A percentile compares a stretch with the other conserved stretches of the same genome.
Conservation (phyloP, 2,113 vertebrate genomes). For the Phodopus roborovskii region DNA sequence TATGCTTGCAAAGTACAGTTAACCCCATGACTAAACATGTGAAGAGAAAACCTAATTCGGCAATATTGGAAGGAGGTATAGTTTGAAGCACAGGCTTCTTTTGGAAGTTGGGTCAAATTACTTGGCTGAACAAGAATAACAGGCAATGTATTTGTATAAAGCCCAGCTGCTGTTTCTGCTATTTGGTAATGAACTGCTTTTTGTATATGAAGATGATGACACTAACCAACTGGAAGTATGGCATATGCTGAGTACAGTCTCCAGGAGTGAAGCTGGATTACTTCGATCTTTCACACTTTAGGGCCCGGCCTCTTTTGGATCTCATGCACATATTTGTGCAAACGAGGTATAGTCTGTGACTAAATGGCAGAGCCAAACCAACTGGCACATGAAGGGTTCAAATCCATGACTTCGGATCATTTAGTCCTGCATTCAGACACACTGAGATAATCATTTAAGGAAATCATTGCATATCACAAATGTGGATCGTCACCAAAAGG, state of each 20-base stretch:
- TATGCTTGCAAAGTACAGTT: conserved; percentile 59
- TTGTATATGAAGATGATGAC: conserved; percentile 74
- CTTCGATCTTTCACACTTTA: conserved; percentile 68
- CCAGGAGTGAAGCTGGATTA: conserved; percentile 67
- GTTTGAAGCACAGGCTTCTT: conserved; percentile 73
- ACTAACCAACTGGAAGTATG: conserved; percentile 73
- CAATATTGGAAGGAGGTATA: conserved; percentile 57
- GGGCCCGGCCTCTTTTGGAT: conserved; percentile 49
- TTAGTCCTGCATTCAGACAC: conserved; percentile 69
- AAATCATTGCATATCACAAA: conserved; percentile 46
- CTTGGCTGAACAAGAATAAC: conserved; percentile 67
- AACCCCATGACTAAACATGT: conserved; percentile 65
- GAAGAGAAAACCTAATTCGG: conserved; percentile 60
- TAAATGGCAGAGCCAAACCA: conserved; percentile 66
- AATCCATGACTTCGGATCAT: conserved; percentile 60
- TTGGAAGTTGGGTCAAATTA: conserved; percentile 73
- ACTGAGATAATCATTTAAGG: conserved; percentile 63
- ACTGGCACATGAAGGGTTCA: conserved; percentile 59
- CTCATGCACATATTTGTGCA: conserved; percentile 67
- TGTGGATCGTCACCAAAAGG: conserved; percentile 48
- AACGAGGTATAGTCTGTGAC: conserved; percentile 67
- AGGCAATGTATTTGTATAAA: conserved; percentile 63
- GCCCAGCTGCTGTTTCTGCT: conserved; percentile 68
- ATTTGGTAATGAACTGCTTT: conserved; percentile 77
- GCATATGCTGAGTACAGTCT: conserved; percentile 61